phyloP scores from a whole-genome alignment of 1,140 invertebrate species.

The Conus ventricosus region DNA sequence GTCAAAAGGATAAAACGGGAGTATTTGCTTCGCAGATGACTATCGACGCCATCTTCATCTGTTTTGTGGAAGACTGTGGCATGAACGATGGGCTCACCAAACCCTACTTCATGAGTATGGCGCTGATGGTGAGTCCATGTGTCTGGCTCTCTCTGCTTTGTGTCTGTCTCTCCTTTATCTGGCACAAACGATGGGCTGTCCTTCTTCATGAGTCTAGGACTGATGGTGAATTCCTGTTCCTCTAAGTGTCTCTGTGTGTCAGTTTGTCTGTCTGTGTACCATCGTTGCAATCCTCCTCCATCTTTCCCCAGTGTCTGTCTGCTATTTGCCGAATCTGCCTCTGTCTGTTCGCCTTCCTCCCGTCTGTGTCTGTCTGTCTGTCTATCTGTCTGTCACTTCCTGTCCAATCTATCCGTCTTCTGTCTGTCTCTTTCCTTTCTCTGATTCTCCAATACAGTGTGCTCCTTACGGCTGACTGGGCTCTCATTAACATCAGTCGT shows the following conservation, averaged over 20 bases:
- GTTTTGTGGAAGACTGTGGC: slow-evolving; percentile 80
- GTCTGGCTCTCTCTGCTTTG: background rate
- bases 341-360: background rate
- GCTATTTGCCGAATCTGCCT: no score
- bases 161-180: background rate
- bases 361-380: background rate
- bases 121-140: slow-evolving; percentile 80
- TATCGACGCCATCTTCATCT: slow-evolving; percentile 95
- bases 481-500: background rate
- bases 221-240: no score
- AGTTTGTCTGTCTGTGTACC: no score
- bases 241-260: no score
- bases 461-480: background rate
- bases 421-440: background rate
- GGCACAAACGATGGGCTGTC: background rate
- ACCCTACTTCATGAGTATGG: slow-evolving; percentile 86
- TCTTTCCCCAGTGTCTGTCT: no score
- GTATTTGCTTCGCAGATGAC: slow-evolving; percentile 83
- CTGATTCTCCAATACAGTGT: background rate
- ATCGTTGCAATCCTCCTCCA: no score
- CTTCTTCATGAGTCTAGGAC: no score
- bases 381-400: background rate
- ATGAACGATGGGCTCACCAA: slow-evolving; percentile 82
- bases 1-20: no score
- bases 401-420: background rate